Evolutionary conservation across 1,140 invertebrate genomes (phyloP).

Genomic region (Leguminivora glycinivorella): DNA sequence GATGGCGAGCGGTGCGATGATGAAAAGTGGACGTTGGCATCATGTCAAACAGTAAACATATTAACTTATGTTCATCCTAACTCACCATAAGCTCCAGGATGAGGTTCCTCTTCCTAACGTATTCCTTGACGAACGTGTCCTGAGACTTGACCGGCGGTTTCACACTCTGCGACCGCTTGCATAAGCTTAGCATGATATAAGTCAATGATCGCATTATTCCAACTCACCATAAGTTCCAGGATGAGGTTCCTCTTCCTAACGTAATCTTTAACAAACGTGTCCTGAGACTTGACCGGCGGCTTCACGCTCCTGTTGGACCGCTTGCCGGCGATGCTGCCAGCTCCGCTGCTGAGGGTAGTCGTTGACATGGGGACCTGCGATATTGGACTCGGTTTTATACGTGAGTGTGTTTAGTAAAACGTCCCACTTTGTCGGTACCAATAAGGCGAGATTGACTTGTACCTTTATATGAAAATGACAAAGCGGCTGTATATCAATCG

Average conservation of each 20-base stretch:
- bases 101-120: slow-evolving; percentile 93
- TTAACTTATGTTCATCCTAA: too few species aligned
- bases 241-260: slow-evolving; percentile 97
- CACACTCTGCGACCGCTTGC: slow-evolving; percentile 85
- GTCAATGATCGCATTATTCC: not conserved
- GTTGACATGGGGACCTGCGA: slow-evolving; percentile 72
- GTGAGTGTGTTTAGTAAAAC: too few species aligned
- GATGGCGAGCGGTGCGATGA: too few species aligned
- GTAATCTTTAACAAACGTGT: slow-evolving; percentile 95
- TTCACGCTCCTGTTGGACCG: slow-evolving; percentile 85
- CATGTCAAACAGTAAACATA: too few species aligned
- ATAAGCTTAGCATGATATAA: not conserved
- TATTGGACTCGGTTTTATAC: not conserved
- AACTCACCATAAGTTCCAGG: slow-evolving; percentile 88
- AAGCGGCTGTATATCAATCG: too few species aligned
- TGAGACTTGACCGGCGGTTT: slow-evolving; percentile 79
- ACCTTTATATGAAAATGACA: too few species aligned
- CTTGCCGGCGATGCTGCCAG: slow-evolving; percentile 85
- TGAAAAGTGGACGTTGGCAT: too few species aligned
- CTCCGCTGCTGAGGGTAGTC: slow-evolving; percentile 67
- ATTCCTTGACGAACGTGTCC: slow-evolving; percentile 81
- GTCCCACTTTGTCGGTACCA: too few species aligned
- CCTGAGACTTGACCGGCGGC: slow-evolving; percentile 82
- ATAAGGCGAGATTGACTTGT: too few species aligned
- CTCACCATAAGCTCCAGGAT: slow-evolving; percentile 92